Conservation (phyloP, 2,797 vertebrate species). For the Parauchenoglanis ngamensis region DNA sequence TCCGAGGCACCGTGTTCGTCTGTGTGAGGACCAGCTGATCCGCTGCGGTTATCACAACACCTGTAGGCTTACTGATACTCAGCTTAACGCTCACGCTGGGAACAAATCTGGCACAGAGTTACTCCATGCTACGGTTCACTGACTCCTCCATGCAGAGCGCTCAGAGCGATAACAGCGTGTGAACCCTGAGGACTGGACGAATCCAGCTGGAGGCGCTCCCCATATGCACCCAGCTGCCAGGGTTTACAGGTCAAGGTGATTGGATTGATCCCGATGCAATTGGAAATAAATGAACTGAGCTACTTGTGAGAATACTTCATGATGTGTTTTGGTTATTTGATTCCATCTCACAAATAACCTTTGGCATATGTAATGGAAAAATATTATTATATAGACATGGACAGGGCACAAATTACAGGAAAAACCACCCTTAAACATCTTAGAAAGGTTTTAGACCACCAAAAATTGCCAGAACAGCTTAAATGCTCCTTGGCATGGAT, state of each 20-base stretch:
- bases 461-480: not conserved
- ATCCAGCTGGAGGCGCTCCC: slow-evolving; percentile 52
- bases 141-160: slow-evolving; percentile 49
- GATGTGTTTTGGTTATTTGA: slow-evolving; percentile 2
- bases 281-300: slow-evolving; percentile 35
- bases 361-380: not conserved
- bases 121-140: slow-evolving; percentile 50
- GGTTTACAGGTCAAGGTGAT: slow-evolving; percentile 53
- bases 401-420: not conserved
- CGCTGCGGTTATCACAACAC: slow-evolving; percentile 40
- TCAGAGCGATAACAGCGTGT: slow-evolving; percentile 53
- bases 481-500: not conserved
- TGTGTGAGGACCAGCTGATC: slow-evolving; percentile 39
- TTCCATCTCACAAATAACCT: slow-evolving; percentile 18
- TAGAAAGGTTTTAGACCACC: not conserved
- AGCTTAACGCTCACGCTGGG: slow-evolving; percentile 51
- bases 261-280: slow-evolving; percentile 37
- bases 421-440: not conserved
- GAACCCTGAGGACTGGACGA: slow-evolving; percentile 47
- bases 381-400: not conserved
- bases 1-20: slow-evolving; percentile 17
- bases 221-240: slow-evolving; percentile 45
- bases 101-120: slow-evolving; percentile 50
- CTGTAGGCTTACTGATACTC: slow-evolving; percentile 57
- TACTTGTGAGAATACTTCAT: slow-evolving; percentile 14